A percentile compares a stretch with the other conserved stretches of the same genome.
phyloP scores from a whole-genome alignment of 2,888 invertebrate species.

The Nesidiocoris tenuis region DNA sequence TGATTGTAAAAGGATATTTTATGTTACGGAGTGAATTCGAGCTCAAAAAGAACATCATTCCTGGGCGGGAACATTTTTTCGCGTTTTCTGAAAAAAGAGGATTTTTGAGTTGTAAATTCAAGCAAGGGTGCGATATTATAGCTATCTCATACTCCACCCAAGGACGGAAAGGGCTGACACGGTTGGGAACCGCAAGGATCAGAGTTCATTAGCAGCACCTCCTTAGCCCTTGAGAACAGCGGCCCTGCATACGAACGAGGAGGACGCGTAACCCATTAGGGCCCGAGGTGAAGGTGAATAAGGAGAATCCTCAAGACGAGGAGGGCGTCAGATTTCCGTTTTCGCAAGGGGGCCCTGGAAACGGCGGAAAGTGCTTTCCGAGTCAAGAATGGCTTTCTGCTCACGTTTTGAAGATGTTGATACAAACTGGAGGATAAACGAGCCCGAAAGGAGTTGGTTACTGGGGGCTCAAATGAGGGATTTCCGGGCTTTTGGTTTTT shows the following conservation, averaged over 20 bases:
- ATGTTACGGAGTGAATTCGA: too few species aligned
- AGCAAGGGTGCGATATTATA: too few species aligned
- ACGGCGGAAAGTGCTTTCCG: neutral
- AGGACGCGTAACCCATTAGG: constrained; percentile 14
- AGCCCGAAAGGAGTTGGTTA: neutral
- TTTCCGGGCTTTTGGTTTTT: too few species aligned
- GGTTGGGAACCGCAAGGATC: neutral
- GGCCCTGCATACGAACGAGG: constrained; percentile 7
- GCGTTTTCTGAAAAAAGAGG: too few species aligned
- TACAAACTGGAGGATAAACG: neutral
- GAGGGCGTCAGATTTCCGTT: neutral
- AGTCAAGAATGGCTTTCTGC: neutral
- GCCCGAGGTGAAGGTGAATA: neutral
- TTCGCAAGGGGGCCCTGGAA: neutral
- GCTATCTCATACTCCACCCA: too few species aligned
- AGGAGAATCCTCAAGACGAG: neutral
- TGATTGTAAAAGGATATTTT: too few species aligned
- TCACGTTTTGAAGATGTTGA: neutral
- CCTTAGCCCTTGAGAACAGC: neutral
- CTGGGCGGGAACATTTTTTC: too few species aligned
- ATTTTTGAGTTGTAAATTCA: too few species aligned
- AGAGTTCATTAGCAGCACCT: constrained; percentile 7
- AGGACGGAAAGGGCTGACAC: too few species aligned
- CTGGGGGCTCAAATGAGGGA: too few species aligned
- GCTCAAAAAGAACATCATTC: too few species aligned